Conservation (phyloP, 2,113 vertebrate genomes). For the Charina bottae region DNA sequence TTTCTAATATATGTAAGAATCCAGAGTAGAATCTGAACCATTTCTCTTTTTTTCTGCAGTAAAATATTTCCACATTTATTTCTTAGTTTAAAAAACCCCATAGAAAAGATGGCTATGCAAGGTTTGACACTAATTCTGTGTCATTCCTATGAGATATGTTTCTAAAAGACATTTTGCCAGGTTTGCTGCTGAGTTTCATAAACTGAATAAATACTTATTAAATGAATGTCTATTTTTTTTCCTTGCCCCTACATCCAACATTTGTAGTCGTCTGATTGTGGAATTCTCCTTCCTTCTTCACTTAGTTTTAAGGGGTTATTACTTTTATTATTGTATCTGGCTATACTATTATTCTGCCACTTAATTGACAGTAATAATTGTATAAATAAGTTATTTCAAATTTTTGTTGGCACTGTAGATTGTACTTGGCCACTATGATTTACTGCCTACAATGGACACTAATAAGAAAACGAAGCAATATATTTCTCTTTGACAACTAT, state of each 20-base stretch:
- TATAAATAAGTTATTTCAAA: too few relatives aligned
- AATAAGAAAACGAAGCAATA: too few relatives aligned
- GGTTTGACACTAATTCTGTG: background rate
- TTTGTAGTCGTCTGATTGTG: background rate
- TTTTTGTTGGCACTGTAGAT: too few relatives aligned
- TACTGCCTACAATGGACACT: too few relatives aligned
- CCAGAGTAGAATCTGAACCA: background rate
- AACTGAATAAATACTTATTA: background rate
- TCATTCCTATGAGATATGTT: background rate
- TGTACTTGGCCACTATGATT: too few relatives aligned
- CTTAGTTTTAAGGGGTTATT: too few relatives aligned
- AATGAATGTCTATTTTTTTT: background rate
- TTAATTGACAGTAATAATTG: too few relatives aligned
- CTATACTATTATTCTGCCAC: too few relatives aligned
- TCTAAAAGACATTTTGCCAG: background rate
- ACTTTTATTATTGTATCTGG: too few relatives aligned
- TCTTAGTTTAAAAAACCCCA: background rate
- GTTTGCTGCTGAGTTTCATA: background rate
- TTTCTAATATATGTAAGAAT: background rate
- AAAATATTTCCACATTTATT: background rate
- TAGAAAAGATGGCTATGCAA: background rate
- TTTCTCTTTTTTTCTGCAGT: background rate
- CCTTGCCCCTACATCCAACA: background rate
- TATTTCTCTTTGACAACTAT: too few relatives aligned
- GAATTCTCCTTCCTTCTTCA: too few relatives aligned